Conservation (phyloP, 2,797 vertebrate genomes). For the Pipistrellus kuhlii region DNA sequence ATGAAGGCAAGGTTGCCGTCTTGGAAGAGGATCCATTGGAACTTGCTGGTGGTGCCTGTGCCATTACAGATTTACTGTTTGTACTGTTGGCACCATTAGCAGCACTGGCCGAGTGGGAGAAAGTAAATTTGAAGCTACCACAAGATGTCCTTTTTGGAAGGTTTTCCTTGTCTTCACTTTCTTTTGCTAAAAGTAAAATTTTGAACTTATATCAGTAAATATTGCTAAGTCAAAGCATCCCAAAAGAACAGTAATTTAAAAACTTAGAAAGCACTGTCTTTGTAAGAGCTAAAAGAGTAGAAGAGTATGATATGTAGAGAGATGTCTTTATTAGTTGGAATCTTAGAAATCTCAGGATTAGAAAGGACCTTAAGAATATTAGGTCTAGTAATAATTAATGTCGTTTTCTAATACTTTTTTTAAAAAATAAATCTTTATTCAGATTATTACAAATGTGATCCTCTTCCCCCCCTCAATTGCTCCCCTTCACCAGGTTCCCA, state of each 20-base stretch:
- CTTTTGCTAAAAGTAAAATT: conserved; percentile 88
- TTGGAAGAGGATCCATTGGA: conserved; percentile 94
- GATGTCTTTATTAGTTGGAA: not conserved
- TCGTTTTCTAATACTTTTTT: no score
- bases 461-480: no score
- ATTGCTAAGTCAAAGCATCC: conserved; percentile 44
- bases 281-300: conserved; percentile 9
- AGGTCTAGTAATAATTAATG: no score
- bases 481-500: no score
- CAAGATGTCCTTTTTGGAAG: conserved; percentile 88
- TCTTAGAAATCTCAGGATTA: conserved; percentile 31
- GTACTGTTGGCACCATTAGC: conserved; percentile 94
- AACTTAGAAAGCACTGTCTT: conserved; percentile 10
- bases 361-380: not conserved
- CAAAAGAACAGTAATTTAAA: conserved; percentile 36
- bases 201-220: conserved; percentile 66
- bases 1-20: conserved; percentile 90
- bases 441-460: no score
- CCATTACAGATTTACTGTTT: conserved; percentile 92
- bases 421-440: no score
- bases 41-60: conserved; percentile 91
- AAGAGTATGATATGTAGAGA: not conserved
- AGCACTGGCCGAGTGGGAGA: conserved; percentile 91
- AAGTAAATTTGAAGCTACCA: conserved; percentile 91
- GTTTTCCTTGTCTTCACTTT: conserved; percentile 92